Conservation (phyloP, 2,888 invertebrate genomes). For the Chaitophorus viminalis region DNA sequence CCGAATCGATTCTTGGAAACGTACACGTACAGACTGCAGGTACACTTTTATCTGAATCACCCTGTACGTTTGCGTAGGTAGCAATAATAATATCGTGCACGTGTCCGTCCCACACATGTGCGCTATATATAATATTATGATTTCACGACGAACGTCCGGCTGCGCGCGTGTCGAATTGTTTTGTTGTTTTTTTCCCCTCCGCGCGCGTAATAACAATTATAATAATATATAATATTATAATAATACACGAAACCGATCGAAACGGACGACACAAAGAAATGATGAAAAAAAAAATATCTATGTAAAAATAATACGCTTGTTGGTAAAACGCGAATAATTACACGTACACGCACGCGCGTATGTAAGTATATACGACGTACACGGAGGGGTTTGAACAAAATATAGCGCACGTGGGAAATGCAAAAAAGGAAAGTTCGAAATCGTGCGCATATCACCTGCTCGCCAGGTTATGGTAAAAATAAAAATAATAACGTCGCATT, state of each 20-base stretch:
- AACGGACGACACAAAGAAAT: conserved; percentile 2
- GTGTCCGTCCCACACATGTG: neutral
- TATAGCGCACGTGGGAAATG: conserved; percentile 9
- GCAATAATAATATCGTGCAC: neutral
- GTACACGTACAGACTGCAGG: too few species aligned
- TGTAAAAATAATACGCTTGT: neutral
- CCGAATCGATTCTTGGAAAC: too few species aligned
- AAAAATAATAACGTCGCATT: neutral
- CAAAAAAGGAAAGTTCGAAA: conserved; percentile 28
- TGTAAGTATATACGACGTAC: neutral
- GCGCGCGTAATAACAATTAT: neutral
- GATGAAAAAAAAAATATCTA: neutral
- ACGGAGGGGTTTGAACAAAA: conserved; percentile 7
- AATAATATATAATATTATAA: neutral
- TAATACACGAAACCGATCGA: neutral
- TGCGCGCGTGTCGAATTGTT: conserved; percentile 1
- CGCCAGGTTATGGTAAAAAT: neutral
- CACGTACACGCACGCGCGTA: neutral
- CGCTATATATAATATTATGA: neutral
- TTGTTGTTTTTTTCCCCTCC: neutral
- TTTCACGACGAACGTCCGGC: neutral
- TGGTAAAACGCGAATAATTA: conserved; percentile 13
- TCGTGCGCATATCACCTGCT: conserved; percentile 33
- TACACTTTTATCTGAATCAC: neutral
- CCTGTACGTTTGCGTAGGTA: neutral